Conservation (phyloP, 1,140 invertebrate species). For the Caenorhabditis inopinata region DNA sequence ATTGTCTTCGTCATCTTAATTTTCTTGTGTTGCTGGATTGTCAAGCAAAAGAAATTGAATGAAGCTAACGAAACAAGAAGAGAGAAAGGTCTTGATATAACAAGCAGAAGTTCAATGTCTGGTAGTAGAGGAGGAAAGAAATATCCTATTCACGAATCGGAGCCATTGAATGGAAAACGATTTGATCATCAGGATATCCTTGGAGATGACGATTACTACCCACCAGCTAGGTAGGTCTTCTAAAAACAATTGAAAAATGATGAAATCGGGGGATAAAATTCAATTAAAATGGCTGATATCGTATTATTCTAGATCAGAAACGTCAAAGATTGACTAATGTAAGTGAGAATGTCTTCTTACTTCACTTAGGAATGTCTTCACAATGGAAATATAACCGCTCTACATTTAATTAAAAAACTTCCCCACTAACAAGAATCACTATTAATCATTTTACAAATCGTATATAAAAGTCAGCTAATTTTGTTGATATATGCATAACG, state of each 20-base stretch:
- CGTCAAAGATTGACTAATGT: conserved; percentile 16
- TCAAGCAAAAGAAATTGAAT: conserved; percentile 9
- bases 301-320: background rate
- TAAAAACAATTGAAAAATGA: too few species aligned
- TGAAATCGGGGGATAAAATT: too few species aligned
- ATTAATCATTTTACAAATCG: too few species aligned
- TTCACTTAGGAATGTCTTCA: too few species aligned
- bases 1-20: conserved; percentile 33
- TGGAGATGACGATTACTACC: conserved; percentile 6
- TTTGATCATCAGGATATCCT: conserved; percentile 14
- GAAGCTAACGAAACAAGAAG: conserved; percentile 8
- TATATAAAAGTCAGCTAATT: too few species aligned
- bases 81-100: conserved; percentile 12
- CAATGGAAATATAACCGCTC: too few species aligned
- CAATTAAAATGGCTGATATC: too few species aligned
- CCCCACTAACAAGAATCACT: too few species aligned
- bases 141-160: conserved; percentile 25
- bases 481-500: too few species aligned
- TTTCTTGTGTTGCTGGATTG: conserved; percentile 38
- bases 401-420: too few species aligned
- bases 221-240: conserved; percentile 1
- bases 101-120: conserved; percentile 10
- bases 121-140: conserved; percentile 21
- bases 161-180: conserved; percentile 34
- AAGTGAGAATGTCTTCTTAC: conserved; percentile 23